These are phyloP conservation scores for Coenonympha arcania DNA, from an alignment of 2,888 invertebrate species.

Conservation along the genomic window DNA sequence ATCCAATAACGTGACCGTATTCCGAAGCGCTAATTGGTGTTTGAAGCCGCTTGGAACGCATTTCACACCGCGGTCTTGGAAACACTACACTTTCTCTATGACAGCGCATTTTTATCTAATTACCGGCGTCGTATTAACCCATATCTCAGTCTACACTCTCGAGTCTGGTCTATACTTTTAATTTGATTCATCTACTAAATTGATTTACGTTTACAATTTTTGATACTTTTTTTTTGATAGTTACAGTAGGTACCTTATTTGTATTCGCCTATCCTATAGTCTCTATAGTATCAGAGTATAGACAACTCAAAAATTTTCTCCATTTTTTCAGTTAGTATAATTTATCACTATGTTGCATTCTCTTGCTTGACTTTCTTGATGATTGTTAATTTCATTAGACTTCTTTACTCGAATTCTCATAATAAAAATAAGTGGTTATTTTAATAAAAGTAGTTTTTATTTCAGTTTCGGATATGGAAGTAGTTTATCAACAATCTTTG, in stretches of 20 bases:
- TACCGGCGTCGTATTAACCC: conserved; percentile 25
- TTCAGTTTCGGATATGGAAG: conserved; percentile 7
- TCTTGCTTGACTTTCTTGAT: neutral
- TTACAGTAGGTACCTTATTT: no score
- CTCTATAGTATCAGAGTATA: no score
- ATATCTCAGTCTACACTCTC: no score
- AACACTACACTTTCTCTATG: conserved; percentile 33
- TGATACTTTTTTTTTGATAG: conserved; percentile 4
- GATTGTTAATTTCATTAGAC: neutral
- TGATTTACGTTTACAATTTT: conserved; percentile 16
- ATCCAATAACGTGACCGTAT: conserved; percentile 21
- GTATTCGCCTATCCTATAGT: no score
- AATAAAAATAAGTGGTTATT: neutral
- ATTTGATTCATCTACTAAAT: conserved; percentile 12
- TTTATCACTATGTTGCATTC: no score
- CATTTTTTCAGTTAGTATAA: no score
- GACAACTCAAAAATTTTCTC: no score
- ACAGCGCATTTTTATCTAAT: conserved; percentile 32
- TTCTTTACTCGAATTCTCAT: neutral
- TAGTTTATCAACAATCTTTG: neutral
- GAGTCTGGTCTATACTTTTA: conserved; percentile 18
- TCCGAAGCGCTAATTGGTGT: conserved; percentile 23
- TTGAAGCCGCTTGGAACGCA: conserved; percentile 16
- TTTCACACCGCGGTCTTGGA: conserved; percentile 30
- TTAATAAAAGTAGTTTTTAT: neutral